Conservation (phyloP, 2,888 invertebrate species). For the Zaprionus lineosus region DNA sequence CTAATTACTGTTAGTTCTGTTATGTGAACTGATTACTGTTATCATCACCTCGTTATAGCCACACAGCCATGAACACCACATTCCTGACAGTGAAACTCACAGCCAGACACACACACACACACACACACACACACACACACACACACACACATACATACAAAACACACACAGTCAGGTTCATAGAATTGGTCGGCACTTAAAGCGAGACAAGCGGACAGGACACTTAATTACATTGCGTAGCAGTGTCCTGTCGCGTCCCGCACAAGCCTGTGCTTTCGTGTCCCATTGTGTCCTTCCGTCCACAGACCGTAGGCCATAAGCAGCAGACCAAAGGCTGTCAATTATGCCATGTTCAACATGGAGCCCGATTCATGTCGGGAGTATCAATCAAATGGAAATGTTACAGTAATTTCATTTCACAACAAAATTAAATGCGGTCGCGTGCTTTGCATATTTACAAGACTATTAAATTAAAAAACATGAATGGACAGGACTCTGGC, state of each 20-base stretch:
- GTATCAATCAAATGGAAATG: conserved; percentile 71
- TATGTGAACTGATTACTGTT: too few species aligned
- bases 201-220: conserved; percentile 50
- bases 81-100: too few species aligned
- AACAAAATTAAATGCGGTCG: conserved; percentile 71
- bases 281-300: too few species aligned
- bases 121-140: conserved; percentile 7
- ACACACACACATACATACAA: too few species aligned
- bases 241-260: conserved; percentile 7
- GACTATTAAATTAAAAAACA: conserved; percentile 78
- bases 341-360: conserved; percentile 65
- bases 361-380: conserved; percentile 21
- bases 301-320: too few species aligned
- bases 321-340: too few species aligned
- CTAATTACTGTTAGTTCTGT: too few species aligned
- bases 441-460: conserved; percentile 67
- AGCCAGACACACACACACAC: too few species aligned
- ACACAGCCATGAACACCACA: too few species aligned
- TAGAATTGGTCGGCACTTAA: conserved; percentile 60
- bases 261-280: conserved; percentile 36
- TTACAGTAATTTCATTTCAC: conserved; percentile 67
- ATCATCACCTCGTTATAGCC: conserved; percentile 43
- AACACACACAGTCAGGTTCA: too few species aligned
- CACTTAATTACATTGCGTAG: conserved; percentile 68
- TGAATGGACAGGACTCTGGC: conserved; percentile 50